Evolutionary conservation across 2,888 invertebrate genomes (phyloP).

Genomic region (Synanthedon tipuliformis): DNA sequence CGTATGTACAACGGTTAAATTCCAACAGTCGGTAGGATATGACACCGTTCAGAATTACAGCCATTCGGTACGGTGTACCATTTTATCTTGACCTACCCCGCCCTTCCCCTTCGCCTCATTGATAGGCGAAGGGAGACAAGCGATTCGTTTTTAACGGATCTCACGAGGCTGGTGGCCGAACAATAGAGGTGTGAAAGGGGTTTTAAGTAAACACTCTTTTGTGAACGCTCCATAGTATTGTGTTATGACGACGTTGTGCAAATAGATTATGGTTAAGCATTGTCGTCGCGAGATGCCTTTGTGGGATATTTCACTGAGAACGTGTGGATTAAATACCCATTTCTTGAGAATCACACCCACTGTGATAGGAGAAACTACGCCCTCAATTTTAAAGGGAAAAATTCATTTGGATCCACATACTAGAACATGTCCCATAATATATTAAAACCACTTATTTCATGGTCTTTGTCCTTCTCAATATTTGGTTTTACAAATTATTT

Average conservation of each 20-base stretch:
- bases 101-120: background rate
- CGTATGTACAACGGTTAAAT: background rate
- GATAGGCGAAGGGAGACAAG: constrained; percentile 2
- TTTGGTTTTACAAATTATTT: too few species aligned
- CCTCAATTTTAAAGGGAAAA: too few species aligned
- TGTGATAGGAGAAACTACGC: too few species aligned
- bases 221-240: constrained; percentile 44
- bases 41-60: constrained; percentile 5
- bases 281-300: constrained; percentile 23
- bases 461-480: too few species aligned
- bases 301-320: constrained; percentile 7
- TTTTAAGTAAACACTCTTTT: constrained; percentile 66
- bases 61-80: constrained; percentile 6
- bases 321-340: constrained; percentile 1
- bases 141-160: constrained; percentile 15
- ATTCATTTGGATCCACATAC: too few species aligned
- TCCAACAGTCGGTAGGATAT: background rate
- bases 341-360: background rate
- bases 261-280: constrained; percentile 52
- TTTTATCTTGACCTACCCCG: constrained; percentile 1
- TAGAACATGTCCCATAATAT: too few species aligned
- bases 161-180: constrained; percentile 28
- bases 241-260: constrained; percentile 38
- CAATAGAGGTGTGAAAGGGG: constrained; percentile 66
- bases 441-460: too few species aligned